Evolutionary conservation across 2,797 vertebrate species (phyloP).

Genomic region (Pangasius sanitwongsei): DNA sequence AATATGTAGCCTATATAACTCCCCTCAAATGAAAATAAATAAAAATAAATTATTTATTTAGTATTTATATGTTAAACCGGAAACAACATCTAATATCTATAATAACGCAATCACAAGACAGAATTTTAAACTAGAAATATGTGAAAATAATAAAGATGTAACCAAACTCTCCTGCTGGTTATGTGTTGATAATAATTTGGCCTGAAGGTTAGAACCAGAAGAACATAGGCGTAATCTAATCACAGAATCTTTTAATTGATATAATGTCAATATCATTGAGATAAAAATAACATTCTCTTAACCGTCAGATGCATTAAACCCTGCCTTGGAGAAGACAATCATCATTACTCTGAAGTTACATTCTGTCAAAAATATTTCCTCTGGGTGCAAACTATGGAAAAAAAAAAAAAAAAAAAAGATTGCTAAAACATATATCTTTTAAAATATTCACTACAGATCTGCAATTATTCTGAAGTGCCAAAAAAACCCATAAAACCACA

Average conservation of each 20-base stretch:
- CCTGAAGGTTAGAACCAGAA: neutral
- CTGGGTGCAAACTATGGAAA: neutral
- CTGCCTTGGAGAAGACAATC: neutral
- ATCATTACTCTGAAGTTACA: neutral
- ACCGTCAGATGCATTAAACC: neutral
- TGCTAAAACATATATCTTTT: neutral
- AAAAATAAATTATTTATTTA: too few species aligned
- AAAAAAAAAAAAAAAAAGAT: too few species aligned
- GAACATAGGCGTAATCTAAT: neutral
- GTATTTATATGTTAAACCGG: neutral
- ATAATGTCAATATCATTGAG: neutral
- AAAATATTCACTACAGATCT: neutral
- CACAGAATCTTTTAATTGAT: neutral
- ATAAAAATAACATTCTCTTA: neutral
- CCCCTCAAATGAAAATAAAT: neutral
- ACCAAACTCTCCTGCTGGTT: neutral
- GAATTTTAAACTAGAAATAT: neutral
- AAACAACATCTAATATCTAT: neutral
- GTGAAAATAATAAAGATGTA: neutral
- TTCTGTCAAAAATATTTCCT: conserved; percentile 1
- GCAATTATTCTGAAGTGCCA: neutral
- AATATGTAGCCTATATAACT: neutral
- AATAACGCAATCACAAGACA: neutral
- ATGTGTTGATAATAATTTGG: neutral
- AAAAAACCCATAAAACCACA: neutral